Evolutionary conservation across 1,140 invertebrate species (phyloP).

Genomic region (Nomia melanderi): DNA sequence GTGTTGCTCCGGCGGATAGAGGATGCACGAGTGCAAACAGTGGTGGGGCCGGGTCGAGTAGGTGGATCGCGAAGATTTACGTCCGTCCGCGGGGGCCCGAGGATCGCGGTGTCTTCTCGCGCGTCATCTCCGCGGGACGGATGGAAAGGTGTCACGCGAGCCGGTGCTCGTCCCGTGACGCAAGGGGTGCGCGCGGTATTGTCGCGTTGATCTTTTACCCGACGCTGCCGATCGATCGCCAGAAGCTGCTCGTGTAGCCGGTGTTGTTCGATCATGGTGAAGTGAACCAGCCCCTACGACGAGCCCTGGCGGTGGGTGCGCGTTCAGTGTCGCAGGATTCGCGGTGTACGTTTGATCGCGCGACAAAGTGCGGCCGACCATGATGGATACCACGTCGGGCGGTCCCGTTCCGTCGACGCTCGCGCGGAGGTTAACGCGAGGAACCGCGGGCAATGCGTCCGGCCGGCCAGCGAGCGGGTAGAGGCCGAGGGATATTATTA

Average conservation of each 20-base stretch:
- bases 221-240: slow-evolving; percentile 9
- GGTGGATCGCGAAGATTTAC: not conserved
- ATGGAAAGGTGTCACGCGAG: slow-evolving; percentile 23
- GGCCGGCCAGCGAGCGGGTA: not conserved
- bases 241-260: not conserved
- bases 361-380: too few species aligned
- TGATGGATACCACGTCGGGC: not conserved
- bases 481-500: not conserved
- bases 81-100: not conserved
- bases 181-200: not conserved
- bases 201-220: slow-evolving; percentile 16
- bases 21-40: not conserved
- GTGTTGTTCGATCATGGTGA: not conserved
- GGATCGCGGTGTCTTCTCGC: not conserved
- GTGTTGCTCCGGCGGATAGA: not conserved
- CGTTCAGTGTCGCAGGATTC: not conserved
- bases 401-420: not conserved
- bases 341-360: too few species aligned
- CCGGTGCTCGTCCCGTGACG: too few species aligned
- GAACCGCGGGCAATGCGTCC: too few species aligned
- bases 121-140: not conserved
- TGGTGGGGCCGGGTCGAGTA: not conserved
- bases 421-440: not conserved
- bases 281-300: not conserved
- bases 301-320: not conserved